Conservation (phyloP, 2,888 invertebrate genomes). For the Harpalus rubripes region DNA sequence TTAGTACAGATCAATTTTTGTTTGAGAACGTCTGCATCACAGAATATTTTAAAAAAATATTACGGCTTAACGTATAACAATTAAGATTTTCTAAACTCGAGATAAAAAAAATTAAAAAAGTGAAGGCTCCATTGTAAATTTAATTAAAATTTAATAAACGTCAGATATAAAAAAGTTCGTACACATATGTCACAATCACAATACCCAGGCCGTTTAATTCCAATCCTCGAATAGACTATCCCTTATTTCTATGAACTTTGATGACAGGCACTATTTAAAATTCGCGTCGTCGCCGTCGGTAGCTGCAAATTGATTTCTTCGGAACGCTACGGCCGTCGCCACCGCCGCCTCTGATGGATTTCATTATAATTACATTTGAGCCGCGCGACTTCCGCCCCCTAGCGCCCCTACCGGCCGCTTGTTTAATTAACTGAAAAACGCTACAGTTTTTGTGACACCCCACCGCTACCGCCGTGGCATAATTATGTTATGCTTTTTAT, state of each 20-base stretch:
- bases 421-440: constrained; percentile 74
- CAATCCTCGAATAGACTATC: too few species aligned
- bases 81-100: too few species aligned
- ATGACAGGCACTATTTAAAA: constrained; percentile 76
- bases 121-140: too few species aligned
- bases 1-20: too few species aligned
- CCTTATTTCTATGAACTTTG: constrained; percentile 22
- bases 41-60: too few species aligned
- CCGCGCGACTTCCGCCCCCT: constrained; percentile 68
- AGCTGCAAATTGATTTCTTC: constrained; percentile 77
- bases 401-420: constrained; percentile 68
- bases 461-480: constrained; percentile 66
- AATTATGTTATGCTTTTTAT: constrained; percentile 72
- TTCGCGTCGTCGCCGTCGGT: constrained; percentile 74
- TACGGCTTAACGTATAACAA: too few species aligned
- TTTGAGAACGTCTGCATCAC: too few species aligned
- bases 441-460: constrained; percentile 60
- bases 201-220: too few species aligned
- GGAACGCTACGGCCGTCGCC: constrained; percentile 69
- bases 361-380: constrained; percentile 77
- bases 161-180: too few species aligned
- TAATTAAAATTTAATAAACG: too few species aligned
- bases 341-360: constrained; percentile 74
- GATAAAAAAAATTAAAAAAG: too few species aligned
- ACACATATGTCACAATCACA: too few species aligned